Evolutionary conservation across 2,888 invertebrate species (phyloP).

Genomic region (Drosophila borborema): DNA sequence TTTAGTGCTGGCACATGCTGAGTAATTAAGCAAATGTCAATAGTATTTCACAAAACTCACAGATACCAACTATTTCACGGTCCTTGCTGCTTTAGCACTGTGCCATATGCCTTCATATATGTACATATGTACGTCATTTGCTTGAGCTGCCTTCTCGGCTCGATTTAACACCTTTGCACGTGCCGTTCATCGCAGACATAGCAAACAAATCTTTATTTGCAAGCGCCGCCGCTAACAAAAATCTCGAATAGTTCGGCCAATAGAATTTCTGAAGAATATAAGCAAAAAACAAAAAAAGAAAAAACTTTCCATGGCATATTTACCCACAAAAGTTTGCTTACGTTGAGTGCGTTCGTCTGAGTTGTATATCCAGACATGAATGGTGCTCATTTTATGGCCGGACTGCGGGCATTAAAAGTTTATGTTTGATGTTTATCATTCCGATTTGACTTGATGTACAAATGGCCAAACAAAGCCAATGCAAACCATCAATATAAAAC

Average conservation of each 20-base stretch:
- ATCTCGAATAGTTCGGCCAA: slow-evolving; percentile 13
- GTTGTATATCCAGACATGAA: background rate
- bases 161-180: slow-evolving; percentile 54
- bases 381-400: slow-evolving; percentile 5
- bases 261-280: slow-evolving; percentile 10
- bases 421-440: slow-evolving; percentile 10
- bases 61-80: slow-evolving; percentile 15
- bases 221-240: slow-evolving; percentile 24
- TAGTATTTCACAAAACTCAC: slow-evolving; percentile 3
- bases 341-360: slow-evolving; percentile 15
- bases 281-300: background rate
- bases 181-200: slow-evolving; percentile 38
- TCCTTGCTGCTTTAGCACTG: background rate
- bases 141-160: slow-evolving; percentile 8
- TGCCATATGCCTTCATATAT: background rate
- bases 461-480: background rate
- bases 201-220: slow-evolving; percentile 18
- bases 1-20: slow-evolving; percentile 1
- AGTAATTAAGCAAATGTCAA: slow-evolving; percentile 8
- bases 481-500: background rate
- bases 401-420: slow-evolving; percentile 15
- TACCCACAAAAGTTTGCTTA: slow-evolving; percentile 22
- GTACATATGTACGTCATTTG: slow-evolving; percentile 25
- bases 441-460: background rate
- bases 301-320: slow-evolving; percentile 60